Conservation (phyloP, 2,797 vertebrate genomes). For the Tolypeutes matacus region DNA sequence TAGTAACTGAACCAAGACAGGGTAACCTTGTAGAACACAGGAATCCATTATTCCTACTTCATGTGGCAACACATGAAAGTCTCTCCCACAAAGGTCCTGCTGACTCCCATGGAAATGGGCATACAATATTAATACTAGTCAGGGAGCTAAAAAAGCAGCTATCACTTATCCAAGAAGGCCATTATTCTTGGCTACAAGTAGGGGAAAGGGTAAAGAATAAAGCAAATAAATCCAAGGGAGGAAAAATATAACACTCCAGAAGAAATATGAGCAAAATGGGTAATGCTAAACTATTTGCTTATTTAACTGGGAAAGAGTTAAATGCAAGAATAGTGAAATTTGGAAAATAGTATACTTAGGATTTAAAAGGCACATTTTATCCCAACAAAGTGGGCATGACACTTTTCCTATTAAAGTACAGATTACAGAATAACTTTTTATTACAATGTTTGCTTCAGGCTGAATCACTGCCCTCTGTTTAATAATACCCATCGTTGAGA, state of each 20-base stretch:
- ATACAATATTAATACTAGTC: not conserved
- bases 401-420: not conserved
- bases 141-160: constrained; percentile 49
- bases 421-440: not conserved
- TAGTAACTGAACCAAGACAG: constrained; percentile 57
- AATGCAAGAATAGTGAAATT: constrained; percentile 1
- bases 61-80: constrained; percentile 10
- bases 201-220: constrained; percentile 37
- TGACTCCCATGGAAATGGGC: constrained; percentile 67
- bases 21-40: constrained; percentile 12
- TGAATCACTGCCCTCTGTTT: not conserved
- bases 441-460: not conserved
- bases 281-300: not conserved
- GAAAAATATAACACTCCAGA: not conserved
- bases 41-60: constrained; percentile 55
- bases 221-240: not conserved
- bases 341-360: not conserved
- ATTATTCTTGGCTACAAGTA: constrained; percentile 46
- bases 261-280: not conserved
- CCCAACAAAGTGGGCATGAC: not conserved
- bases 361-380: not conserved
- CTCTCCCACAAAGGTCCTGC: constrained; percentile 23
- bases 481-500: not conserved
- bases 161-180: not conserved
- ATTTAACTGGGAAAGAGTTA: constrained; percentile 1